Evolutionary conservation across 2,113 vertebrate species (phyloP).

Genomic region (Loxodonta africana): DNA sequence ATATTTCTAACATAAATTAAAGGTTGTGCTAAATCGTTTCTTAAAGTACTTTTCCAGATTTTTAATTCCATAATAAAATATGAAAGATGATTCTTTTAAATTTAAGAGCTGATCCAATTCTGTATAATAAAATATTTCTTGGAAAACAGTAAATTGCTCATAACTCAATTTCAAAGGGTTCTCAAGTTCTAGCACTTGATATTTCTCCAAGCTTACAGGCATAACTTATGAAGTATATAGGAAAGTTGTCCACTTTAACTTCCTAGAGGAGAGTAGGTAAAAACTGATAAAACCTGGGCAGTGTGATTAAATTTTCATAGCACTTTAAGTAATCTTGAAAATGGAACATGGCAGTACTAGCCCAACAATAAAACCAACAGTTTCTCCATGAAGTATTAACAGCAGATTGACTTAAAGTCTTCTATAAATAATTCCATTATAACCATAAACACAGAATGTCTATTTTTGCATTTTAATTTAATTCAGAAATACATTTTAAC

Average conservation of each 20-base stretch:
- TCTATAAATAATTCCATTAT: constrained; percentile 70
- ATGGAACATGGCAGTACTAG: constrained; percentile 81
- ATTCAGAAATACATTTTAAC: constrained; percentile 81
- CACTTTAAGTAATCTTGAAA: constrained; percentile 87
- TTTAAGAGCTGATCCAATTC: neutral
- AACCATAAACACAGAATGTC: constrained; percentile 73
- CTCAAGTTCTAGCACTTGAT: constrained; percentile 58
- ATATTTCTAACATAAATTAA: neutral
- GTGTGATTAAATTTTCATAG: constrained; percentile 86
- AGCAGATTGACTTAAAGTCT: constrained; percentile 88
- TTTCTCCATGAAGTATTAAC: constrained; percentile 86
- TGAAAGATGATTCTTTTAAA: constrained; percentile 20
- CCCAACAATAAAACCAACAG: constrained; percentile 86
- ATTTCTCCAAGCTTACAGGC: constrained; percentile 38
- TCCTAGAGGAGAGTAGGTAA: constrained; percentile 40
- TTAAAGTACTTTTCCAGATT: constrained; percentile 34
- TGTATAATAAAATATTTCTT: constrained; percentile 31
- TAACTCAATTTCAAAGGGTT: constrained; percentile 33
- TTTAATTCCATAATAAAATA: constrained; percentile 43
- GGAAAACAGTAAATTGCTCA: constrained; percentile 29
- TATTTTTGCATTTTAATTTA: constrained; percentile 85
- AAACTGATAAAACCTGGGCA: constrained; percentile 76
- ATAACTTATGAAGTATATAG: constrained; percentile 51
- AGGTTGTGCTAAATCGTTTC: neutral
- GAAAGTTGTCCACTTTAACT: constrained; percentile 63